Base-by-base conservation (phyloP, 2,888 invertebrate genomes). In the Ornithoptera priamus region DNA sequence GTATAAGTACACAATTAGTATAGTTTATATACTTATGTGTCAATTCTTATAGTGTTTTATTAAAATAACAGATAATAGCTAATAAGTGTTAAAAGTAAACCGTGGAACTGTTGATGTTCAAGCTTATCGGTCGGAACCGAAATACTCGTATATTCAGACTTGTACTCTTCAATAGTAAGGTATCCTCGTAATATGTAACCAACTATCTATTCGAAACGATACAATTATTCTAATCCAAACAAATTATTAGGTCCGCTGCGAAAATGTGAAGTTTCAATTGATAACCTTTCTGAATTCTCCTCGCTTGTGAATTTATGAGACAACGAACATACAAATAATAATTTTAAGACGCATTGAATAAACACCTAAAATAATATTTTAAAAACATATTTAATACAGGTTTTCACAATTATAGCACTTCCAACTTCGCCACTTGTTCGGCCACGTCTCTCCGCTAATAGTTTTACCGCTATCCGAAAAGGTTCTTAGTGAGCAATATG, bases 1-100 rank as follows among this genome's bases (percentile, higher is more conserved):
- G 87, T 92, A 92, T 90, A 90, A 85, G 87, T 90, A 92, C 92
- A 92, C 92, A 88, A 92, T 87, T 93, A 92, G 93, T 92, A 93
- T 93, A 93, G 93, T 93, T 90, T 90, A 93, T 92, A 93, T 93
- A 93, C 93, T 93, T 93, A 92, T 93, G 93, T 93, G 93, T 93
- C 93, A 93, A 93, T 93, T 93, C 93, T 90, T 87, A 91, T 93
- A 93, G 92, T 90, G 82, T 93, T 93, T 93, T 93, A 93, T 89
- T 91, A 92, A 91, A 89, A 88, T 87, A 91, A 91, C 90, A 87
- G 86, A 89, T 79, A 85, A 88, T 93, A 92, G 92, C 76, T 90
- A 88, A 90, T 93, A 93, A 93, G 93, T 93, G 93, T 93, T 93
- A 88, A 88, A 87, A 79, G 84, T 90, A 89, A 88, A 85, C 85